Base-by-base conservation (phyloP, 30 jellyfish, hydroid and myxozoan genomes). In the Sanderia malayensis region DNA sequence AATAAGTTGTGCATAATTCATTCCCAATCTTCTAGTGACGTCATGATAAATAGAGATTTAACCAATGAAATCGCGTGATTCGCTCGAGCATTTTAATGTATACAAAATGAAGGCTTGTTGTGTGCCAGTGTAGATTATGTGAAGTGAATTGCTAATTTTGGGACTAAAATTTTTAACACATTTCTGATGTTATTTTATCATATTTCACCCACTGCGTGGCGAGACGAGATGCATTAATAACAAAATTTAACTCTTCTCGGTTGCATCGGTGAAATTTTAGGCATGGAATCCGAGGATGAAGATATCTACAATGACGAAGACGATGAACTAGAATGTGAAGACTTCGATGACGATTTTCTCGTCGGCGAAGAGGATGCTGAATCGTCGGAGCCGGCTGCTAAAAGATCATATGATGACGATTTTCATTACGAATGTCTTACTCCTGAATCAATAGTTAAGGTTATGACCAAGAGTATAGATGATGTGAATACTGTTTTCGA, bases 401-500 rank as follows among this genome's bases (percentile, higher is more conserved):
- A 84, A 71, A 74, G 94, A 61, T 79, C 95, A 22, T 82, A 76
- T 63, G 95, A 81, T 61, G 96, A 92, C 73, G 98, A 92, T 62
- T 92, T 92, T 67, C 84, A 93, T 67, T 92, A 77, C 61, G 98
- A 75, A 31, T 77, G 96, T 67, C 76, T 92, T 15, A 92, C 98
- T n/a, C 98, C 98, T 0, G 98, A 92, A 69, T 72, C 94, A 44
- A 92, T 92, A 34, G 98, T 92, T 34, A 75, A 55, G 33, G 71
- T 95, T 8, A 92, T 92, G 98, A 83, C 74, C 28, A 66, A 80
- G 74, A 78, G 93, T 75, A 92, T 92, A 24, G 98, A 92, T 62
- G 98, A 92, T 57, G 98, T 92, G 2, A 92, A 92, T 76, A 73
- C 73, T 47, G 98, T 92, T 10, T 92, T 92, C 69, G 90, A 92